These are phyloP conservation scores for Catajapyx aquilonaris DNA, from an alignment of 1,140 invertebrate genomes.

Conservation along the genomic window DNA sequence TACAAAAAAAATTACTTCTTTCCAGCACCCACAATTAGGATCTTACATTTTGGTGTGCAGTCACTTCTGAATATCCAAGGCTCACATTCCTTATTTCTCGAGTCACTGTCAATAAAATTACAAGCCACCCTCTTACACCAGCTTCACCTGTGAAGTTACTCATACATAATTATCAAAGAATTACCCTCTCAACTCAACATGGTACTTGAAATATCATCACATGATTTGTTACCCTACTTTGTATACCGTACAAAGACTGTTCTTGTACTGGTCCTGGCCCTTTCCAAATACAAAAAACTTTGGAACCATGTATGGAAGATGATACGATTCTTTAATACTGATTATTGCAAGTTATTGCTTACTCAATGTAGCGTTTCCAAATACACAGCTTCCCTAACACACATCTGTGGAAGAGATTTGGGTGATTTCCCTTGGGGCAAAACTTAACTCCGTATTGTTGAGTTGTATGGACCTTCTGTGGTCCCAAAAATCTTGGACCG, in stretches of 20 bases:
- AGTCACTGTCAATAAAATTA: background rate
- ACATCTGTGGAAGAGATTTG: background rate
- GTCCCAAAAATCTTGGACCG: constrained; percentile 5
- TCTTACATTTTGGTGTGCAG: background rate
- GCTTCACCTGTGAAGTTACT: too few relatives aligned
- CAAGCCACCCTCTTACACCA: background rate
- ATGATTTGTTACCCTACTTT: background rate
- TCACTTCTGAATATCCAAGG: background rate
- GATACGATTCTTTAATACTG: constrained; percentile 4
- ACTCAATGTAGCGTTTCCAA: background rate
- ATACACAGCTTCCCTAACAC: background rate
- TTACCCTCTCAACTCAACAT: background rate
- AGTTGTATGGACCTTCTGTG: constrained; percentile 8
- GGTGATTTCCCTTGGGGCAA: background rate
- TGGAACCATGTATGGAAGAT: background rate
- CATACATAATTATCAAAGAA: background rate
- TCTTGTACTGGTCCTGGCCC: background rate
- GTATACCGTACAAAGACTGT: background rate
- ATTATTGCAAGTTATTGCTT: constrained; percentile 8
- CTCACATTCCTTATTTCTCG: background rate
- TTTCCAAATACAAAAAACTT: constrained; percentile 1
- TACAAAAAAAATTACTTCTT: background rate
- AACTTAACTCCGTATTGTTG: background rate
- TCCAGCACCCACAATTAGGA: too few relatives aligned
- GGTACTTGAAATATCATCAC: background rate